These are phyloP conservation scores for Caracal caracal DNA, from an alignment of 2,113 vertebrate genomes.

Conservation along the genomic window DNA sequence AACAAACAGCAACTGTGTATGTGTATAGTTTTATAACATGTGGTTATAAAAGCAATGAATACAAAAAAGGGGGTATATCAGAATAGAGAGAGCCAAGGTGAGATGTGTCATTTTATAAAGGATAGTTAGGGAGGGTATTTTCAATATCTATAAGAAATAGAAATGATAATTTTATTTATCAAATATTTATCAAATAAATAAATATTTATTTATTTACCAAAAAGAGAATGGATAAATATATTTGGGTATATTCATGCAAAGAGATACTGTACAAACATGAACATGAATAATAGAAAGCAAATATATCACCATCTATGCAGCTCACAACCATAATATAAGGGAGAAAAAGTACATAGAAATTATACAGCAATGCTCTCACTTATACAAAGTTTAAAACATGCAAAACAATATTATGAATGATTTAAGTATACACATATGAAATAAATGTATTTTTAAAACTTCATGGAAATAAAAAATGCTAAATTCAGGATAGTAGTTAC, in stretches of 20 bases:
- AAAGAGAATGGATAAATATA: not conserved
- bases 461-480: not conserved
- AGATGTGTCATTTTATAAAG: not conserved
- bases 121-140: not conserved
- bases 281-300: constrained; percentile 6
- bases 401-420: not conserved
- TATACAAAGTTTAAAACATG: not conserved
- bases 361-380: not conserved
- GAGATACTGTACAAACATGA: not conserved
- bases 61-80: not conserved
- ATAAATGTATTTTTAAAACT: not conserved
- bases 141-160: not conserved
- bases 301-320: not conserved
- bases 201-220: not conserved
- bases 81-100: not conserved
- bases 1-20: not conserved
- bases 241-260: not conserved
- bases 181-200: too few species aligned
- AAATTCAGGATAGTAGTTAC: not conserved
- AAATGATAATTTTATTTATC: not conserved
- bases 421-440: not conserved
- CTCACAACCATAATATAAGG: not conserved
- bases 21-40: not conserved
- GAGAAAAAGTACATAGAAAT: not conserved
- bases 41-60: not conserved